Conservation (phyloP, 2,113 vertebrate genomes). For the Mellivora capensis region DNA sequence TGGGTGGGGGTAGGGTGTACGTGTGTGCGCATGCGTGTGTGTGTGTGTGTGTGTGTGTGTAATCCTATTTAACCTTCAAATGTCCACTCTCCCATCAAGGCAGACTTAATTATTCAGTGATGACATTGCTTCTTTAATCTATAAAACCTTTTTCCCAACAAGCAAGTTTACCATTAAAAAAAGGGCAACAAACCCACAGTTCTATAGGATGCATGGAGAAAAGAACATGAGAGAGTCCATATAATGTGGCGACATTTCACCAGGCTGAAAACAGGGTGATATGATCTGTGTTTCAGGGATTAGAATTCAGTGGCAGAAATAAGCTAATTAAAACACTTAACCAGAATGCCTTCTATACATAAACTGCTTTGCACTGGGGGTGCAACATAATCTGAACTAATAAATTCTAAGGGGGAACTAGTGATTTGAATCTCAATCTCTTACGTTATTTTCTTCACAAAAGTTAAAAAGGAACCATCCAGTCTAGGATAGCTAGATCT, state of each 20-base stretch:
- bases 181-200: not conserved
- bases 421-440: constrained; percentile 32
- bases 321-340: not conserved
- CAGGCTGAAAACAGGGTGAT: not conserved
- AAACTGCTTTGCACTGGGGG: constrained; percentile 4
- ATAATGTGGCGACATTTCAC: not conserved
- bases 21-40: not conserved
- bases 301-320: constrained; percentile 62
- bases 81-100: not conserved
- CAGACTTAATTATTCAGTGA: constrained; percentile 29
- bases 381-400: constrained; percentile 8
- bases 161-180: constrained; percentile 3
- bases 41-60: not conserved
- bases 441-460: constrained; percentile 24
- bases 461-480: constrained; percentile 30
- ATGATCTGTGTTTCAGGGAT: not conserved
- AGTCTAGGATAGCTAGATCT: not conserved
- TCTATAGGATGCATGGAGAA: not conserved
- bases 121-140: constrained; percentile 26
- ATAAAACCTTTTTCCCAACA: constrained; percentile 24
- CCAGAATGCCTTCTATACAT: constrained; percentile 13
- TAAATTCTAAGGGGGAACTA: not conserved
- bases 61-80: constrained; percentile 18
- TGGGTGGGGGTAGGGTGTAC: too few relatives aligned
- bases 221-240: not conserved